phyloP scores from a whole-genome alignment of 2,888 invertebrate species.

The Adelognathus sp. region DNA sequence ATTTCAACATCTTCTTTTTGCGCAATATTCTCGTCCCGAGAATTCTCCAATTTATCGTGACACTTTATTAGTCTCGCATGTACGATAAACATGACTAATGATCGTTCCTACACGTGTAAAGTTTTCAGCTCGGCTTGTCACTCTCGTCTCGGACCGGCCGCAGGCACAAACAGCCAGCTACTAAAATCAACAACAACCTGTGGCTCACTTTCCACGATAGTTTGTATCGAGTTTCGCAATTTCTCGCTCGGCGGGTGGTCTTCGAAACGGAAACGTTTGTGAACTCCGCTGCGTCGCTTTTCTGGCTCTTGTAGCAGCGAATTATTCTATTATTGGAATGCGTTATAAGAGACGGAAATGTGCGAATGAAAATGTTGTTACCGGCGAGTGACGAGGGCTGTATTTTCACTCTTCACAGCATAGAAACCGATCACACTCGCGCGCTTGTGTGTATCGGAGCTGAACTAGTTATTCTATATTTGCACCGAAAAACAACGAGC shows the following conservation, averaged over 20 bases:
- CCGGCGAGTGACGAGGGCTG: conserved; percentile 22
- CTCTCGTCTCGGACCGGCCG: conserved; percentile 32
- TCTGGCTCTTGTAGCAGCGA: conserved; percentile 30
- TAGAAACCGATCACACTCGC: conserved; percentile 5
- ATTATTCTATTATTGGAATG: conserved; percentile 49
- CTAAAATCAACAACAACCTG: conserved; percentile 34
- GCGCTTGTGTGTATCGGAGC: conserved; percentile 24
- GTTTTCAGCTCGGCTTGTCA: conserved; percentile 38
- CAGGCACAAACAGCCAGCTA: conserved; percentile 21
- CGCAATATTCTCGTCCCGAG: not conserved
- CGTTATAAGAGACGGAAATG: too few relatives aligned
- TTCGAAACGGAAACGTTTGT: conserved; percentile 20
- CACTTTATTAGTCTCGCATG: conserved; percentile 17
- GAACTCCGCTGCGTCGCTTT: not conserved
- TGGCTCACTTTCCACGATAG: not conserved
- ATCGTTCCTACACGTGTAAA: conserved; percentile 33
- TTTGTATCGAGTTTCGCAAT: conserved; percentile 41
- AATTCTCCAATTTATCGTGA: conserved; percentile 13
- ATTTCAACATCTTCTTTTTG: not conserved
- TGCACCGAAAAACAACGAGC: not conserved
- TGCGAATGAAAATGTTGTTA: conserved; percentile 33
- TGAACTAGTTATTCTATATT: conserved; percentile 49
- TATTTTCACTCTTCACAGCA: conserved; percentile 13
- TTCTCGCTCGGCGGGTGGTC: conserved; percentile 12
- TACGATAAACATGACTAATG: conserved; percentile 44